Evolutionary conservation across 2,888 invertebrate genomes (phyloP).

Genomic region (Odontothrips loti): DNA sequence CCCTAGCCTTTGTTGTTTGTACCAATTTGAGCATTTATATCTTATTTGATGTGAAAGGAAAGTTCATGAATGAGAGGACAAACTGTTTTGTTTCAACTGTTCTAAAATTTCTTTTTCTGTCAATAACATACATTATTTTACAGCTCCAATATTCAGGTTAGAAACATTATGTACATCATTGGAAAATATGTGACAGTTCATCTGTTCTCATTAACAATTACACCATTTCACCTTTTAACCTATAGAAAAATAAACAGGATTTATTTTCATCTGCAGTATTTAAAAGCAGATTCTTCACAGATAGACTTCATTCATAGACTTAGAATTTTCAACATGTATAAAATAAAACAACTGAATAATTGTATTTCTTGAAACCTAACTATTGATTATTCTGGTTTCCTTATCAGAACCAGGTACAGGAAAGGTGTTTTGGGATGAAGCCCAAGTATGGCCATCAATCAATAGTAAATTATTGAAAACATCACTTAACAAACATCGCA

Average conservation of each 20-base stretch:
- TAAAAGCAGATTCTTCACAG: slow-evolving; percentile 11
- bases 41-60: too few species aligned
- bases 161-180: slow-evolving; percentile 23
- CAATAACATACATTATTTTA: slow-evolving; percentile 25
- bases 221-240: slow-evolving; percentile 13
- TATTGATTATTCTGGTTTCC: too few species aligned
- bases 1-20: too few species aligned
- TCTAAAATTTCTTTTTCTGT: slow-evolving; percentile 22
- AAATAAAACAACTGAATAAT: slow-evolving; percentile 28
- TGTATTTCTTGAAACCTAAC: not conserved
- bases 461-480: not conserved
- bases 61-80: too few species aligned
- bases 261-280: slow-evolving; percentile 6
- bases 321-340: slow-evolving; percentile 23
- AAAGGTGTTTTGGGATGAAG: slow-evolving; percentile 17
- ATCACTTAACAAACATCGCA: slow-evolving; percentile 16
- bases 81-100: not conserved
- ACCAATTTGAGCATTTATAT: too few species aligned
- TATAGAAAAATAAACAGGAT: slow-evolving; percentile 27
- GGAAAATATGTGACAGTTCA: slow-evolving; percentile 11
- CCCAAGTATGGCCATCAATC: slow-evolving; percentile 15
- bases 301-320: not conserved
- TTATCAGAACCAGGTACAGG: not conserved
- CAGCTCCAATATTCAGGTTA: slow-evolving; percentile 19
- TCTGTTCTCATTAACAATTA: slow-evolving; percentile 22